Percentiles rank a stretch among this genome's conserved stretches.
phyloP scores from a whole-genome alignment of 30 jellyfish, hydroid and myxozoan species.

The Nemopilema nomurai region DNA sequence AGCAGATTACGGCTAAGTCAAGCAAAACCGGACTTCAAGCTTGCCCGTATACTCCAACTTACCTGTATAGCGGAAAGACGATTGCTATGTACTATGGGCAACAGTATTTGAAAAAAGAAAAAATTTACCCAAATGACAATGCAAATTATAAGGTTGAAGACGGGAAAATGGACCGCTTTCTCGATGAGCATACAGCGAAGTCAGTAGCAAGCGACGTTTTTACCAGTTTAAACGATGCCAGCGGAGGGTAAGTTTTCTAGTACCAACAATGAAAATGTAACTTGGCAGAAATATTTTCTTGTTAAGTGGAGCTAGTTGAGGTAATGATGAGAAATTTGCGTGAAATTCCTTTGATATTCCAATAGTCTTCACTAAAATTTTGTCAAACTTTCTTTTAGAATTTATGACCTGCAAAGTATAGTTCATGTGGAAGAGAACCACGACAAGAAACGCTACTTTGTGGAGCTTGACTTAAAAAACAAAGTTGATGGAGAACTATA shows the following conservation, averaged over 20 bases:
- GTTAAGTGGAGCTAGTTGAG: too few species aligned
- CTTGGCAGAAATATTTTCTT: too few species aligned
- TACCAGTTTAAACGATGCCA: slow-evolving; percentile 9
- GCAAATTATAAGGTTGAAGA: slow-evolving; percentile 4
- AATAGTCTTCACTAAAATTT: too few species aligned
- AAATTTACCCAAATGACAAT: slow-evolving; percentile 67
- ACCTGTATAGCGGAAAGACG: slow-evolving; percentile 32
- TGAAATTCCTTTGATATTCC: too few species aligned
- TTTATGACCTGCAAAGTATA: slow-evolving; percentile 46
- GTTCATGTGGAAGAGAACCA: slow-evolving; percentile 87
- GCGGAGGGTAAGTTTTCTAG: slow-evolving; percentile 40
- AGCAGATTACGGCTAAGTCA: slow-evolving; percentile 5
- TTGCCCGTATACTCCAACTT: slow-evolving; percentile 71
- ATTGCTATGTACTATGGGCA: slow-evolving; percentile 54
- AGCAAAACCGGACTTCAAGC: slow-evolving; percentile 41
- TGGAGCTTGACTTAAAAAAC: slow-evolving; percentile 78
- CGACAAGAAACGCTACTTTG: slow-evolving; percentile 86
- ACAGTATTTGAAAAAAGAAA: slow-evolving; percentile 47
- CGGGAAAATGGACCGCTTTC: neutral
- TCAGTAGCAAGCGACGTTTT: slow-evolving; percentile 22
- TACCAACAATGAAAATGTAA: too few species aligned
- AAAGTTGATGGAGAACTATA: slow-evolving; percentile 24
- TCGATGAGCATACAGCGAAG: slow-evolving; percentile 42
- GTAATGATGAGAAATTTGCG: too few species aligned
- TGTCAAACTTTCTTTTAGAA: slow-evolving; percentile 40